Conservation (phyloP, 1,140 invertebrate genomes). For the Lordiphosa stackelbergi region DNA sequence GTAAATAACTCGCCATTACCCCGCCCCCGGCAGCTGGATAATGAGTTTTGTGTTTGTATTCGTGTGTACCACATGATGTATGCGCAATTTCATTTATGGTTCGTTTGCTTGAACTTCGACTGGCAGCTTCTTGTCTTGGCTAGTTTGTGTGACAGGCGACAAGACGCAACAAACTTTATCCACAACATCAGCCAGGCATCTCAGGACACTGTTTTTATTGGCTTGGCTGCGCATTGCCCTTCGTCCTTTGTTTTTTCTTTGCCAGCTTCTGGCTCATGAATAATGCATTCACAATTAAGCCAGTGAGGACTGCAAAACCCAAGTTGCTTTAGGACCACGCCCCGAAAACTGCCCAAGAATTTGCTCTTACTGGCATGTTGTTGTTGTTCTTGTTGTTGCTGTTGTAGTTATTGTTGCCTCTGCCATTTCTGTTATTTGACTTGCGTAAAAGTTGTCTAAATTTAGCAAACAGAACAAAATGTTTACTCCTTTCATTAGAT, state of each 20-base stretch:
- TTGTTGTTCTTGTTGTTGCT: constrained; percentile 50
- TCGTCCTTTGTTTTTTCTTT: constrained; percentile 35
- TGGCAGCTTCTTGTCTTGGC: constrained; percentile 33
- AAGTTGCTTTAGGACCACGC: background rate
- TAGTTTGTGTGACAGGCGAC: constrained; percentile 31
- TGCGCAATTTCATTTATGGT: constrained; percentile 64
- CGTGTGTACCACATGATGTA: constrained; percentile 58
- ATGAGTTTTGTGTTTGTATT: constrained; percentile 51
- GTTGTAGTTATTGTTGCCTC: constrained; percentile 49
- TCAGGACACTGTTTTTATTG: constrained; percentile 47
- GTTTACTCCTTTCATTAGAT: constrained; percentile 28
- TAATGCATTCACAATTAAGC: constrained; percentile 73
- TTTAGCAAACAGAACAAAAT: constrained; percentile 48
- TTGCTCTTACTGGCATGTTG: constrained; percentile 1
- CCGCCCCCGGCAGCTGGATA: constrained; percentile 20
- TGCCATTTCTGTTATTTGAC: constrained; percentile 44
- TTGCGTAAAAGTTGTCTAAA: constrained; percentile 58
- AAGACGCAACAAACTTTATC: constrained; percentile 43
- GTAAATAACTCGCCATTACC: constrained; percentile 37
- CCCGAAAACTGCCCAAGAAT: constrained; percentile 2
- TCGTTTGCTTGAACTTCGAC: constrained; percentile 48
- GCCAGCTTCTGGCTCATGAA: constrained; percentile 51
- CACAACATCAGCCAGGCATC: constrained; percentile 17
- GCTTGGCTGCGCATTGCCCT: constrained; percentile 20
- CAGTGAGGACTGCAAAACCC: constrained; percentile 35